A percentile compares a stretch with the other conserved stretches of the same genome.
phyloP scores from a whole-genome alignment of 2,888 invertebrate species.

The Leistus spinibarbis region DNA sequence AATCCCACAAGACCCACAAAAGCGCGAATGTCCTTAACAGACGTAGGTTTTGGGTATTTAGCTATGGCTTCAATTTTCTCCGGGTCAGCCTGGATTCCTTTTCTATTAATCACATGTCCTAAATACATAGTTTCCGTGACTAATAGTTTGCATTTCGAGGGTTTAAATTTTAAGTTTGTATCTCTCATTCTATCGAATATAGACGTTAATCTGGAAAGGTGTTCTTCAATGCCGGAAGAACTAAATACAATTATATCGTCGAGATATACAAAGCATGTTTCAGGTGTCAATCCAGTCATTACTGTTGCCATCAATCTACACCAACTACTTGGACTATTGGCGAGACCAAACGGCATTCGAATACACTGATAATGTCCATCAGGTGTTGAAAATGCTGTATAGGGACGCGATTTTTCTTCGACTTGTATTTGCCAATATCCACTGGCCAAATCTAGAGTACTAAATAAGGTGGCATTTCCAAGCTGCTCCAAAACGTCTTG shows the following conservation, averaged over 20 bases:
- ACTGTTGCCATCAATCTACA: conserved; percentile 10
- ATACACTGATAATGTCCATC: conserved; percentile 17
- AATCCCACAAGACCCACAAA: conserved; percentile 43
- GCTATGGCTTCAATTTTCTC: conserved; percentile 28
- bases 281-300: background rate
- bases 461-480: conserved; percentile 24
- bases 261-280: background rate
- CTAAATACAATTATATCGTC: conserved; percentile 19
- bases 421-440: conserved; percentile 41
- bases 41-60: conserved; percentile 40
- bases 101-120: conserved; percentile 39
- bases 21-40: conserved; percentile 38
- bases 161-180: conserved; percentile 37
- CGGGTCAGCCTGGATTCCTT: conserved; percentile 41
- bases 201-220: background rate
- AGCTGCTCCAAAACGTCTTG: conserved; percentile 39
- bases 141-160: conserved; percentile 40
- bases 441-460: conserved; percentile 21
- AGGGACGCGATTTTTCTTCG: conserved; percentile 1
- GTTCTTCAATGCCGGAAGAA: conserved; percentile 26
- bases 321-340: background rate
- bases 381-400: conserved; percentile 21
- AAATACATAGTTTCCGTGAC: conserved; percentile 32
- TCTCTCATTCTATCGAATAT: conserved; percentile 11
- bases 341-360: conserved; percentile 25